These are phyloP conservation scores for Centropyge bicolor DNA, from an alignment of 2,797 vertebrate genomes.

Conservation along the genomic window DNA sequence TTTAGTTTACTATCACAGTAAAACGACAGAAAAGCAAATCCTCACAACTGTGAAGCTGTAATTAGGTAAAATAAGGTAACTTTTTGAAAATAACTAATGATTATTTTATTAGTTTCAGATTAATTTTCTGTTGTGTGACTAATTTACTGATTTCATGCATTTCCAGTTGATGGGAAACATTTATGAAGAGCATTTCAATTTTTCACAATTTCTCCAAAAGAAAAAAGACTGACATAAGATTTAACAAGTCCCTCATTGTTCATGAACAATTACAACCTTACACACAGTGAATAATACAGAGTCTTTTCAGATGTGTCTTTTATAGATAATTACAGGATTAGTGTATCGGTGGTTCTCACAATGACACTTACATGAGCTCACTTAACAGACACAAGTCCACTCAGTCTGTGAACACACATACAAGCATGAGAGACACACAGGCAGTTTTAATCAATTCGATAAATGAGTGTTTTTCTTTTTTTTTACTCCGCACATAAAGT, in stretches of 20 bases:
- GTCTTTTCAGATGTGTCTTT: not conserved
- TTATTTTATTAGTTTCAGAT: not conserved
- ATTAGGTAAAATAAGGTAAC: not conserved
- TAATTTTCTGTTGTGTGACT: not conserved
- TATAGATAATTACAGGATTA: constrained; percentile 12
- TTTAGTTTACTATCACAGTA: not conserved
- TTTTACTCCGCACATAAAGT: constrained; percentile 43
- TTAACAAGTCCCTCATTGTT: not conserved
- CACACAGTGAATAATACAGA: not conserved
- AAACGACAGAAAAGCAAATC: not conserved
- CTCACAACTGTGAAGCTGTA: not conserved
- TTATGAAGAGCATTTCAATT: accelerated
- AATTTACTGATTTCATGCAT: not conserved
- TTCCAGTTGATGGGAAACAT: not conserved
- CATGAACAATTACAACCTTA: not conserved
- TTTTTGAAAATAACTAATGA: not conserved
- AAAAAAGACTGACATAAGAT: not conserved
- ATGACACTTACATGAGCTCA: constrained; percentile 7
- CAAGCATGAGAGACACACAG: constrained; percentile 6
- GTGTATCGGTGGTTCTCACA: not conserved
- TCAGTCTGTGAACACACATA: constrained; percentile 9
- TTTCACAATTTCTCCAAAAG: not conserved
- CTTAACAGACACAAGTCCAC: constrained; percentile 17
- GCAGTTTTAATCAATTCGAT: constrained; percentile 39
- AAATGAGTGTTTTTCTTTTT: constrained; percentile 28